phyloP scores from a whole-genome alignment of 2,888 invertebrate genomes.

The Cosmia trapezina region DNA sequence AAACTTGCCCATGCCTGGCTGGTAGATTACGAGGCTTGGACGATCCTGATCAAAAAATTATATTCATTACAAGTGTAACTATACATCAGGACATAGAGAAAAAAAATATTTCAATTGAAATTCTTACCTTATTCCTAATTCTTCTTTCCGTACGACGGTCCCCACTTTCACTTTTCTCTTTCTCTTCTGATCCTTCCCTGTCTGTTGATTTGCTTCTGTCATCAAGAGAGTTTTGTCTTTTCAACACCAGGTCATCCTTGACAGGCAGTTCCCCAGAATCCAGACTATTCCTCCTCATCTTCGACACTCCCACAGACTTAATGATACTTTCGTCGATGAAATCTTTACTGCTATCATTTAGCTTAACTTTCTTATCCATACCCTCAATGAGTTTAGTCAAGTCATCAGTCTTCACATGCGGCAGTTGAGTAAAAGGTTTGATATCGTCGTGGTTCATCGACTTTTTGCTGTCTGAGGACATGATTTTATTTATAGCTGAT shows the following conservation, averaged over 20 bases:
- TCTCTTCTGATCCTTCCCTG: slow-evolving; percentile 89
- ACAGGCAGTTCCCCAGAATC: slow-evolving; percentile 79
- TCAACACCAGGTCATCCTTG: slow-evolving; percentile 82
- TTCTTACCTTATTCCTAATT: slow-evolving; percentile 92
- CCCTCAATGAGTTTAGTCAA: slow-evolving; percentile 86
- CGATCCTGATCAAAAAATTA: slow-evolving; percentile 91
- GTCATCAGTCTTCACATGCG: slow-evolving; percentile 88
- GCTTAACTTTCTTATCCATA: slow-evolving; percentile 84
- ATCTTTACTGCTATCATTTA: slow-evolving; percentile 76
- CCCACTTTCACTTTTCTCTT: slow-evolving; percentile 86
- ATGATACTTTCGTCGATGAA: slow-evolving; percentile 81
- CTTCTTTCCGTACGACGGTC: slow-evolving; percentile 91
- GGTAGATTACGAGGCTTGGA: slow-evolving; percentile 96
- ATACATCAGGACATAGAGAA: slow-evolving; percentile 10
- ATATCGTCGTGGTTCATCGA: slow-evolving; percentile 83
- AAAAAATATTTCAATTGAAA: slow-evolving; percentile 29
- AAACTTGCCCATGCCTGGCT: slow-evolving; percentile 96
- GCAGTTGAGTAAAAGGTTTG: slow-evolving; percentile 88
- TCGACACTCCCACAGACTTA: slow-evolving; percentile 66
- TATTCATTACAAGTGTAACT: slow-evolving; percentile 22
- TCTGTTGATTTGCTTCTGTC: slow-evolving; percentile 90
- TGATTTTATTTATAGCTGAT: slow-evolving; percentile 80
- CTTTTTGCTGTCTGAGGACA: slow-evolving; percentile 83
- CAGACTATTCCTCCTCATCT: slow-evolving; percentile 82
- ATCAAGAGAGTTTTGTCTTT: slow-evolving; percentile 90